Base-by-base conservation (phyloP, 2,888 invertebrate species). In the Allophyes oxyacanthae region DNA sequence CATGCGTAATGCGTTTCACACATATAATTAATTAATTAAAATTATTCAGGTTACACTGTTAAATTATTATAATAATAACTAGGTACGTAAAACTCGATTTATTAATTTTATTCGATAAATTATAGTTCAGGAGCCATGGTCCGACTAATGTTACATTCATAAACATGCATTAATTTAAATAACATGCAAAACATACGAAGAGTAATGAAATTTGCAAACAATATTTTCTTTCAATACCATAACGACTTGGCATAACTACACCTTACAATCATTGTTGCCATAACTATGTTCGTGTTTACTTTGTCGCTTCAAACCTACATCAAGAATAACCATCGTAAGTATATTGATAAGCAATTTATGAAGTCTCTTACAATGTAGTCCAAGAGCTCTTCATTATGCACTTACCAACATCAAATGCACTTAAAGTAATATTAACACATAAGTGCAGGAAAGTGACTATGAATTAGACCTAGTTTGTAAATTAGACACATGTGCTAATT, bases 371-470 rank as follows among this genome's bases (percentile, higher is more conserved):
- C 14, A 56, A 6, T 30, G n/a, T 33, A 45, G 50, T 45, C 51
- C 28, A 38, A 63, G 50, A 66, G 51, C 67, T 42, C 33, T 20
- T 26, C 32, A 44, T 26, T 32, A 11, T 36, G 58, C 26, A 37
- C 15, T 20, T 20, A 20, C 20, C 20, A 20, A 20, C 20, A 20
- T 20, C 20, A 20, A 2, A 3, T 65, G 66, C 26, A 41, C 51
- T 42, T 37, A 58, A 36, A 32, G 13, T 37, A 0, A 20, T 25
- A 6, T 15, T 41, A 15, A 20, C 8, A 10, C 8, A 6, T 43
- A 30, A 34, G 43, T 58, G 49, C 13, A 25, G 5, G 7, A 25
- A 36, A 65, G 30, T 43, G 15, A 20, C 20, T 20, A 20, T 20
- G 4, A 20, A 20, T 20, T 20, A 3, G 4, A 20, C 2, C 20